Percentiles rank a stretch among this genome's conserved stretches.
phyloP scores from a whole-genome alignment of 2,113 vertebrate species.

The Atlantisia rogersi region DNA sequence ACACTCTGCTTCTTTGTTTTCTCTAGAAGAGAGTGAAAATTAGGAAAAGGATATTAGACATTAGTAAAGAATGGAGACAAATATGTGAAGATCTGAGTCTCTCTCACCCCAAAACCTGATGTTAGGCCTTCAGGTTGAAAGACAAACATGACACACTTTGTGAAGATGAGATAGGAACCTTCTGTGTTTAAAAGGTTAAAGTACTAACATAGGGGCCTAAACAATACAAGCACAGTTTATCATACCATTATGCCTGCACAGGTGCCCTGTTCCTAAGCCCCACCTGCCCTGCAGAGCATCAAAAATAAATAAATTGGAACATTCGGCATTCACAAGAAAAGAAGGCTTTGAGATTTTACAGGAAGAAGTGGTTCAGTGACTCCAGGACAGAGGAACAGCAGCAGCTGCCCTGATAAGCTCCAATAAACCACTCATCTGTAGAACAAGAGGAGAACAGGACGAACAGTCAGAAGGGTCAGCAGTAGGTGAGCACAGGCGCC shows the following conservation, averaged over 20 bases:
- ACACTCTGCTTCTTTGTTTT: neutral
- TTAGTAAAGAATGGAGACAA: neutral
- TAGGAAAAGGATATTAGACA: neutral
- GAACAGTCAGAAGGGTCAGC: neutral
- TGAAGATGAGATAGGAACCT: neutral
- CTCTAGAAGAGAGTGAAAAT: neutral
- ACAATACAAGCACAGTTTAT: neutral
- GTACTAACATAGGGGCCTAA: neutral
- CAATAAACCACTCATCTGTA: neutral
- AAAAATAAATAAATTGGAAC: conserved; percentile 4
- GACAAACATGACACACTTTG: neutral
- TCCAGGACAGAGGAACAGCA: neutral
- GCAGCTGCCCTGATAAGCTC: neutral
- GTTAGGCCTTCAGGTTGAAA: neutral
- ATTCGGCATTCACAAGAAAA: neutral
- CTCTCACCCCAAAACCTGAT: neutral
- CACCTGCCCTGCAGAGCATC: neutral
- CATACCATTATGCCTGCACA: neutral
- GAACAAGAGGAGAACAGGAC: neutral
- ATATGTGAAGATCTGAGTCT: neutral
- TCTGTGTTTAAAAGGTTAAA: neutral
- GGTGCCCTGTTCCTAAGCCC: neutral
- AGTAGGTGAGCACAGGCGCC: neutral
- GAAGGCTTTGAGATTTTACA: conserved; percentile 4
- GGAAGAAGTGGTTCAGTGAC: neutral